Evolutionary conservation across 2,113 vertebrate species (phyloP), one percentile per base, ranked within the genome.

Genomic region (Ceyx margarethae): DNA sequence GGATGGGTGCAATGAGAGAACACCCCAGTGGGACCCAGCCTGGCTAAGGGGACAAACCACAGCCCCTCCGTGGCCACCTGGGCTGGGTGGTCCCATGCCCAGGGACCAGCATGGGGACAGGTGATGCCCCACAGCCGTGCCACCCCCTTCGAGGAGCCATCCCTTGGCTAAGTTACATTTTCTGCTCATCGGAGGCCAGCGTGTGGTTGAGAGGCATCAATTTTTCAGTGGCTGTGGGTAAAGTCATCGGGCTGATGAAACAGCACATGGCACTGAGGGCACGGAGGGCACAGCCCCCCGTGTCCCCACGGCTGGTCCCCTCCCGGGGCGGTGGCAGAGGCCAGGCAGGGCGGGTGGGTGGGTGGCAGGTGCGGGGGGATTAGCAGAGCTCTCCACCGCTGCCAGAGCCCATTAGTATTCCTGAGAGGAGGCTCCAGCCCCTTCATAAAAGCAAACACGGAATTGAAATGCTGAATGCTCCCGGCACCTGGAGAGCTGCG

Each of bases 351-450:
- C 1, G 1, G 77, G 58, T 0, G 53, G 57, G 61, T 0, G 53
- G 65, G 61, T 15, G 19, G 95, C 96, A 95, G 97, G 91, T 93
- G 96, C 94, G 1, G 42, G 48, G 2, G 85, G 95, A 93, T 95
- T 73, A 95, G 91, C 16, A 21, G 87, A 10, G 42, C 85, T 87
- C 83, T n/a, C 85, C 42, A 15, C 28, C 25, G 2, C 95, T 4
- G 56, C 88, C 14, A 0, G 72, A 84, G 86, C 96, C 96, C 96
- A 95, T 97, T 92, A 96, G 95, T 89, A 97, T 97, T 97, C 97
- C 91, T 71, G 81, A 94, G 95, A 33, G 1, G 4, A 88, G 75
- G 89, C 74, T 15, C 5, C 89, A 93, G 90, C 77, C 81, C 81
- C 93, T 94, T 91, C 73, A 96, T 72, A 86, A 92, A 96, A 95